Evolutionary conservation across 1,140 invertebrate genomes (phyloP), one percentile per base, ranked within the genome.

Genomic region (Magallana gigas): DNA sequence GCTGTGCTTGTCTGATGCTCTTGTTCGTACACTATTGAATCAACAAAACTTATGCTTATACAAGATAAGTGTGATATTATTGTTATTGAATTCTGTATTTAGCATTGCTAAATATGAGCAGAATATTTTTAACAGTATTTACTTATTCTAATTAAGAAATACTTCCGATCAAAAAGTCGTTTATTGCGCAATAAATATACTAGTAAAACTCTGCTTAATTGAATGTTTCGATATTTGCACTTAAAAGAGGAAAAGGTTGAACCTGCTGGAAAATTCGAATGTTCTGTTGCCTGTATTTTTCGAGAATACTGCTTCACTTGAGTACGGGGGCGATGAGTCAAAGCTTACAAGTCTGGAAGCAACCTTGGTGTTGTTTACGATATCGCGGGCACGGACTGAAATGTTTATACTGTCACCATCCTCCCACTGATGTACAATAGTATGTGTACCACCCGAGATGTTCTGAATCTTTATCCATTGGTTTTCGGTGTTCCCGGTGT

Each of bases 391-490:
- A 9, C 68, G 23, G 9, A 76, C 23, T 11, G 68, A 29, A 4
- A 76, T 76, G 36, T 76, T 76, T 12, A 76, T 76, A 36, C 68
- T 76, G 68, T 76, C 68, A 29, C 68, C 68, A 29, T 76, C 68
- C 36, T 76, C 36, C 68, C 68, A 76, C 2, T 76, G 23, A 12
- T 76, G 68, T 76, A 29, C 14, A 36, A 76, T 18, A 29, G 23
- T 23, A 29, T 76, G 36, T 29, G 7, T 76, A 29, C 23, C 68
- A 36, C 36, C 23, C 4, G 23, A 12, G 23, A 76, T 76, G 14
- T 76, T 76, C 36, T 36, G 2, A 76, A 76, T 76, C 36, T 76
- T 76, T 12, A 76, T 36, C 68, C 68, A 76, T 12, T 76, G 68
- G 68, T 76, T 76, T 76, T 76, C 68, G 4, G 36, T 76, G 68